Evolutionary conservation across 2,113 vertebrate genomes (phyloP).

Genomic region (Oophaga pumilio): DNA sequence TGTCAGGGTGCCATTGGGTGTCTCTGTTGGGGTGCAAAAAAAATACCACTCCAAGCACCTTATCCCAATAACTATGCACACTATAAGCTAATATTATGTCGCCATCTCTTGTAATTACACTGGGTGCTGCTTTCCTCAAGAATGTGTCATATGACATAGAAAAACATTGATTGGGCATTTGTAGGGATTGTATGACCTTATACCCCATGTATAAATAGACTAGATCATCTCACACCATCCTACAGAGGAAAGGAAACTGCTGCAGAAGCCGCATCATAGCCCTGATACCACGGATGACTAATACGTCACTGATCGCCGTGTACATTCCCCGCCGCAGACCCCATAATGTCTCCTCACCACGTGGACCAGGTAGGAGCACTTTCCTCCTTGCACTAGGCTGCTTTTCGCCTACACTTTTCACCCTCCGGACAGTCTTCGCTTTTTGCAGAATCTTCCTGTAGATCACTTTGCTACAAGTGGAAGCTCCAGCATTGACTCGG

Average conservation of each 20-base stretch:
- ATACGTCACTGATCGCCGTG: background rate
- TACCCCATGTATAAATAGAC: too few relatives aligned
- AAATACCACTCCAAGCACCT: too few relatives aligned
- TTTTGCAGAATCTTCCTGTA: background rate
- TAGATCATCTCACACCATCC: background rate
- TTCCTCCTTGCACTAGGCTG: background rate
- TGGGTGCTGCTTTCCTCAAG: too few relatives aligned
- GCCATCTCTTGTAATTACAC: too few relatives aligned
- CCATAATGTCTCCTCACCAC: background rate
- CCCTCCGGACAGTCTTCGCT: too few relatives aligned
- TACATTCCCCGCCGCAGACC: constrained; percentile 2
- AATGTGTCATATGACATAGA: too few relatives aligned
- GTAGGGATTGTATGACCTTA: too few relatives aligned
- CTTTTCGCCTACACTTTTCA: background rate
- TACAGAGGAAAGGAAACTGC: background rate
- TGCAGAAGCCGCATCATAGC: background rate
- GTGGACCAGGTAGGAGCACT: background rate
- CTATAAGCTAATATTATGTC: too few relatives aligned
- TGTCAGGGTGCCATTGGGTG: too few relatives aligned
- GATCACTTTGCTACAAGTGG: background rate
- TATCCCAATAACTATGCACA: too few relatives aligned
- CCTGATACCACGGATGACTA: background rate
- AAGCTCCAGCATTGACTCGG: background rate
- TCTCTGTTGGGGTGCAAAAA: too few relatives aligned
- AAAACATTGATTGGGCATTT: too few relatives aligned